These are phyloP conservation scores for Dendrolimus pini DNA, from an alignment of 2,888 invertebrate genomes.

Conservation along the genomic window DNA sequence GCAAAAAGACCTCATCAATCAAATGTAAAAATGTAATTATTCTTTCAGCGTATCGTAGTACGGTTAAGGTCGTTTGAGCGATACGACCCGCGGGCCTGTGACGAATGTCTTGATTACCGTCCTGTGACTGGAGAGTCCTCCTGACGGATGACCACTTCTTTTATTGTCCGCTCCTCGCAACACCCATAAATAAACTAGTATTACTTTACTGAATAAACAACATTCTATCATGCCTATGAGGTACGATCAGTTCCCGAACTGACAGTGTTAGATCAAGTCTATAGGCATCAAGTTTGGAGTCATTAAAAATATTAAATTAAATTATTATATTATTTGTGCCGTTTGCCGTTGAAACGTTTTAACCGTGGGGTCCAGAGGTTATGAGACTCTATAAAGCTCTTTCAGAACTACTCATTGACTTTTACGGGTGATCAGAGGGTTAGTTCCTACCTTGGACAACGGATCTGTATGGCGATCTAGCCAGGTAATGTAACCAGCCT, in stretches of 20 bases:
- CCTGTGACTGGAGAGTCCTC: slow-evolving; percentile 44
- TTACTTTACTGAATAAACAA: slow-evolving; percentile 28
- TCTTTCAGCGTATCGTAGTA: slow-evolving; percentile 30
- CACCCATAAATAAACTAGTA: slow-evolving; percentile 41
- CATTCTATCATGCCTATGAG: not conserved
- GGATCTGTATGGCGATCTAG: too few relatives aligned
- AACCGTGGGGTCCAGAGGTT: too few relatives aligned
- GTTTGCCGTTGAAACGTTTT: too few relatives aligned
- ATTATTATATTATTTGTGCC: too few relatives aligned
- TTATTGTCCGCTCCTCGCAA: slow-evolving; percentile 39
- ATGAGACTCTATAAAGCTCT: too few relatives aligned
- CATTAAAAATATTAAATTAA: too few relatives aligned
- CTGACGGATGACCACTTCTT: slow-evolving; percentile 56
- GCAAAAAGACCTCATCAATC: slow-evolving; percentile 33
- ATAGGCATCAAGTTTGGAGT: too few relatives aligned
- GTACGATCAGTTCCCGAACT: not conserved
- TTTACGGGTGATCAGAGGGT: too few relatives aligned
- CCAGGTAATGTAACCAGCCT: too few relatives aligned
- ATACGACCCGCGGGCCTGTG: slow-evolving; percentile 34
- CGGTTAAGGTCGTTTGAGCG: slow-evolving; percentile 32
- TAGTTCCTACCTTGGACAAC: too few relatives aligned
- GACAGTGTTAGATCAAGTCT: not conserved
- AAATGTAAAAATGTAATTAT: slow-evolving; percentile 41
- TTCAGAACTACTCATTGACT: too few relatives aligned
- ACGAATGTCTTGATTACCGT: slow-evolving; percentile 65